phyloP scores from a whole-genome alignment of 2,113 vertebrate species.

The Xiphophorus couchianus region DNA sequence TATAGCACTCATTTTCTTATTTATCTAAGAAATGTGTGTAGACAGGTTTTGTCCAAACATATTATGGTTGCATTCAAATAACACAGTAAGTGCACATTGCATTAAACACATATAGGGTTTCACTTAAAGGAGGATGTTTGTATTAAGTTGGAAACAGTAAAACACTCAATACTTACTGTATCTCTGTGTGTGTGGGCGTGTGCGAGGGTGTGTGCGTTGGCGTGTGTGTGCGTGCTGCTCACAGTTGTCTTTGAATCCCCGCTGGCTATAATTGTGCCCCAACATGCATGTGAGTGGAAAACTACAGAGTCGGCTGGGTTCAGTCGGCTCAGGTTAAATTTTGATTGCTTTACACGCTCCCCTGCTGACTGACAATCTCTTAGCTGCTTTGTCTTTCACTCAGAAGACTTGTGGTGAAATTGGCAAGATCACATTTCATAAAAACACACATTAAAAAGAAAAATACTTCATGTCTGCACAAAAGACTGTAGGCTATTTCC shows the following conservation, averaged over 20 bases:
- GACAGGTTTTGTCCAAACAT: too few species aligned
- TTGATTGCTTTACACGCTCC: constrained; percentile 9
- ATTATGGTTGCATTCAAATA: neutral
- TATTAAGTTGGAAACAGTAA: neutral
- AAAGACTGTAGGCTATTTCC: too few species aligned
- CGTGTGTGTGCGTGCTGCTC: neutral
- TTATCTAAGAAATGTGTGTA: too few species aligned
- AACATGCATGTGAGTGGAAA: constrained; percentile 38
- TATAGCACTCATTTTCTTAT: neutral
- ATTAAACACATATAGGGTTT: neutral
- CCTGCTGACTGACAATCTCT: constrained; percentile 3
- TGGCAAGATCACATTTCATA: neutral
- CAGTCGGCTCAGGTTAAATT: constrained; percentile 19
- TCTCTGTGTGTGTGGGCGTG: too few species aligned
- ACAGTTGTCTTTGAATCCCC: neutral
- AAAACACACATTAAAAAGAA: neutral
- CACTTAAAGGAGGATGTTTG: neutral
- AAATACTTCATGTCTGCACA: neutral
- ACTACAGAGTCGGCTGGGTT: constrained; percentile 24
- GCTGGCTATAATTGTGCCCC: accelerated
- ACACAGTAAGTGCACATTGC: neutral
- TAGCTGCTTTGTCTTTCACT: neutral
- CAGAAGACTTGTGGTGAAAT: neutral
- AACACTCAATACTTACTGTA: neutral
- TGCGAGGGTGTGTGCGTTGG: too few species aligned